Base-by-base conservation (phyloP, 2,113 vertebrate species). In the Suncus etruscus region DNA sequence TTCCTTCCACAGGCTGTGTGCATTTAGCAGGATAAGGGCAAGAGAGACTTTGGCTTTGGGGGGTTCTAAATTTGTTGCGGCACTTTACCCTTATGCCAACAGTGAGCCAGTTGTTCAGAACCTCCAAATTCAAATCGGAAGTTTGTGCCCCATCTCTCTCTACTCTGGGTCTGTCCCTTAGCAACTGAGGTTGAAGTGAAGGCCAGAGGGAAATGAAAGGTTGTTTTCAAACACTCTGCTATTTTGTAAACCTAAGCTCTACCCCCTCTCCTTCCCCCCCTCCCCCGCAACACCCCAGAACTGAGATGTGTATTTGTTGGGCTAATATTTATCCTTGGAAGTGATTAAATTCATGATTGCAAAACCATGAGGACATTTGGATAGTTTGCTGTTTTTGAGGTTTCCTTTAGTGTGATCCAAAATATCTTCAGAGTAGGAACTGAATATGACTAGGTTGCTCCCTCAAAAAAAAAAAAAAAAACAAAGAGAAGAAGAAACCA, bases 391-490 rank as follows among this genome's bases (percentile, higher is more conserved):
- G 75, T 95, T 94, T 95, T 94, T 94, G 54, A 76, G 51, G 48
- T 91, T 92, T 96, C 69, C 79, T 91, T 90, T 94, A 80, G 86
- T 75, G 74, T 88, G 89, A 51, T 87, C 87, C 89, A 69, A 96
- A 94, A 91, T 91, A 87, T 79, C 87, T 82, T 70, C 22, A 90
- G 54, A 78, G 77, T 39, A 39, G 39, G 39, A 39, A 5, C 39
- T 39, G 39, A 39, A 39, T 39, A 39, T 39, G 39, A 39, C 39
- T 5, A 39, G 39, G 39, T 39, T 39, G 39, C 39, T 5, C 39
- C 39, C 39, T 5, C 39, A 39, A 39, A 39, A 3, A 39, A 39
- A 39, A 3, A 39, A 39, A 39, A 39, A 39, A 3, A 39, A 39
- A 39, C 39, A 39, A 39, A 39, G 39, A 39, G 39, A 39, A 39